Base-by-base conservation (phyloP, 2,113 vertebrate genomes). In the Ia io region DNA sequence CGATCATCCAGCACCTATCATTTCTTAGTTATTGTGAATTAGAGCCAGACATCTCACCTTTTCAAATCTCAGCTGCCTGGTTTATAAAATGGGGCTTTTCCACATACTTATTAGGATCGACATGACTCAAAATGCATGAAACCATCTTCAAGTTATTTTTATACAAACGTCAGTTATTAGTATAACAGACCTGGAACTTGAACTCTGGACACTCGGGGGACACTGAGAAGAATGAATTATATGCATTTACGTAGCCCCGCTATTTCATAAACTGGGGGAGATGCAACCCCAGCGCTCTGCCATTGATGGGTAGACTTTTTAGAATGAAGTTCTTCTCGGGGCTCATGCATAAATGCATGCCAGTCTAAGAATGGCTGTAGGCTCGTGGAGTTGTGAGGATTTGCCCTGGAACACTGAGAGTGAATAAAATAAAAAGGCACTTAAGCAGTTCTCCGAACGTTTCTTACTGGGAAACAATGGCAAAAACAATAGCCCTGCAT, bases 381-480 rank as follows among this genome's bases (percentile, higher is more conserved):
- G 70, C 37, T 65, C 35, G 32, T 37, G 56, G 23, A 56, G 35
- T 85, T 83, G 65, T 8, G 17, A 92, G 78, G 32, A 74, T 59
- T 51, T 78, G 37, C 71, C 94, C 65, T 70, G 35, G 35, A 94
- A 65, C 23, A 84, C 2, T 47, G 35, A 6, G 65, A n/a, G 6
- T 16, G 93, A 94, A 91, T 80, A 65, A 94, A 78, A 51, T 86
- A 35, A 94, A 88, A 80, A 4, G 3, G 67, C 28, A 73, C 71
- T 71, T 77, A 74, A 82, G 53, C 23, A 71, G 70, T 56, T 79
- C 76, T 85, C 70, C 84, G 86, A 77, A 67, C 61, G 71, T 44
- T 35, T 91, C 70, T 95, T 69, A 49, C 28, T 87, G 44, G 85
- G 37, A 95, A 95, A 56, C 76, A 79, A 44, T 76, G 82, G 23